These are phyloP conservation scores for Eufriesea mexicana DNA, from an alignment of 1,140 invertebrate species.

Conservation along the genomic window DNA sequence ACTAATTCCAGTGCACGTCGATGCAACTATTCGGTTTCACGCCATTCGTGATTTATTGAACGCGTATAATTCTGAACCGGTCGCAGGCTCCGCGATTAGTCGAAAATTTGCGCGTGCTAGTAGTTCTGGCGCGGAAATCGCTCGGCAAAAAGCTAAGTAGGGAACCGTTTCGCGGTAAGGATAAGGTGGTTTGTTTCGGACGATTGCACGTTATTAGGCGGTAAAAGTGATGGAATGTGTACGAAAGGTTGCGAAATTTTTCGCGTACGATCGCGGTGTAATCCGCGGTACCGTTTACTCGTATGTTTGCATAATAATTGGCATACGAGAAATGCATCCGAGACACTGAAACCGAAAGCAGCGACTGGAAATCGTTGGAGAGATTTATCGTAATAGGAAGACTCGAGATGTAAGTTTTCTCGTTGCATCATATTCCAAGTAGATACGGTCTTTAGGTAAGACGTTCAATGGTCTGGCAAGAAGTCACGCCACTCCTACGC, in stretches of 20 bases:
- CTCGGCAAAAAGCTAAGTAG: no score
- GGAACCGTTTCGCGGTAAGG: neutral
- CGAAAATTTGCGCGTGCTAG: neutral
- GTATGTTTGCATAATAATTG: neutral
- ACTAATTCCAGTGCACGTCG: constrained; percentile 11
- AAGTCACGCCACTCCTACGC: constrained; percentile 46
- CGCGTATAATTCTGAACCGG: neutral
- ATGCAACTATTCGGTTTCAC: neutral
- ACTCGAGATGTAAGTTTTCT: neutral
- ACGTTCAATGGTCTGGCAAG: constrained; percentile 46
- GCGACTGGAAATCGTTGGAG: neutral
- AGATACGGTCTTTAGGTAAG: constrained; percentile 40
- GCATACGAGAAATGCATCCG: neutral
- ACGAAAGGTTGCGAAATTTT: neutral
- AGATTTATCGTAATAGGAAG: constrained; percentile 28
- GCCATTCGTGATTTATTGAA: constrained; percentile 21
- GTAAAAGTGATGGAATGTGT: neutral
- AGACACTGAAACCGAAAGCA: neutral
- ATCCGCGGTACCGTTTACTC: neutral
- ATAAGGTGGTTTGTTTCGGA: no score
- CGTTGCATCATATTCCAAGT: constrained; percentile 39
- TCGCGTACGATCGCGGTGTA: neutral
- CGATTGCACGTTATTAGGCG: neutral
- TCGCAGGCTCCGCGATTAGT: neutral
- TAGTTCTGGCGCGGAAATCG: neutral